Conservation (phyloP, 2,113 vertebrate species). For the Brachyistius frenatus region DNA sequence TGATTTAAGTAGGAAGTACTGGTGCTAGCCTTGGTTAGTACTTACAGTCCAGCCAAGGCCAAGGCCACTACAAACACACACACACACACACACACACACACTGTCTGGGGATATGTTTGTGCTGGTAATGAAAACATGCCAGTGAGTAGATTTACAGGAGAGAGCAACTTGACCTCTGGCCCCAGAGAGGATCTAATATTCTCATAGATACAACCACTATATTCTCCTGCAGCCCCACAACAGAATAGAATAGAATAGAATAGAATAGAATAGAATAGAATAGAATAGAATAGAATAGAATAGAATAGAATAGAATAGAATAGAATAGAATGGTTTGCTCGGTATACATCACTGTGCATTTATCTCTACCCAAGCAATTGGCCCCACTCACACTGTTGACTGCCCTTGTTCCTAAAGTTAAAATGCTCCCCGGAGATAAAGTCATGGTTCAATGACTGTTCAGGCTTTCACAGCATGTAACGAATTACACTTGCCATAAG, state of each 20-base stretch:
- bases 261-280: not conserved
- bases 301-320: not conserved
- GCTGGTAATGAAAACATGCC: conserved; percentile 81
- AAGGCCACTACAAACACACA: conserved; percentile 66
- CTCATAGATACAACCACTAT: conserved; percentile 46
- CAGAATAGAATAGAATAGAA: not conserved
- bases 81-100: conserved; percentile 30
- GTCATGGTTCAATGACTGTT: conserved; percentile 24
- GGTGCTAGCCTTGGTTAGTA: conserved; percentile 62
- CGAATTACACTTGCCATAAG: no score
- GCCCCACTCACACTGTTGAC: conserved; percentile 10
- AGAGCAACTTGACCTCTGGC: conserved; percentile 78
- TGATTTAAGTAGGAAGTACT: conserved; percentile 74
- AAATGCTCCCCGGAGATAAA: conserved; percentile 27
- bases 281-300: not conserved
- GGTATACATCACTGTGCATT: conserved; percentile 13
- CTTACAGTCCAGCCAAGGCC: conserved; percentile 63
- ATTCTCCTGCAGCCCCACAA: conserved; percentile 19
- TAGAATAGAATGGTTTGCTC: conserved; percentile 1
- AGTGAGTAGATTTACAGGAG: conserved; percentile 81
- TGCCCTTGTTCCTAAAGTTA: conserved; percentile 16
- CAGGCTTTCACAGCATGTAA: not conserved
- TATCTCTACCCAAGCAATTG: conserved; percentile 22
- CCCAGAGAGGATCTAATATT: conserved; percentile 72
- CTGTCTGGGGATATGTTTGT: conserved; percentile 65